These are phyloP conservation scores for Agonopterix alstromeriana DNA, from an alignment of 2,888 invertebrate genomes.

Conservation along the genomic window DNA sequence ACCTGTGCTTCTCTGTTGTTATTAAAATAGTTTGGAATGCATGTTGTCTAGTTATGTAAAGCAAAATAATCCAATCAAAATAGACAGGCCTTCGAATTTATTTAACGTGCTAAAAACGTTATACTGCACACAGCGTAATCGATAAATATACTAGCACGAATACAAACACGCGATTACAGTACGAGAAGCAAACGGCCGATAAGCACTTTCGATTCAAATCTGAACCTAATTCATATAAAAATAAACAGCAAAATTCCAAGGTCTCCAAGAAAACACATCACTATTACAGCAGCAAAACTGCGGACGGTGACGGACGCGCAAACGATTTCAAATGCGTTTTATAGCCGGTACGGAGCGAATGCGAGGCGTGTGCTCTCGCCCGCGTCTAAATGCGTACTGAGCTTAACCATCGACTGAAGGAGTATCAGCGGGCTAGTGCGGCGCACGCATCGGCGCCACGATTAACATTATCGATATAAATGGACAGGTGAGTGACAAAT, in stretches of 20 bases:
- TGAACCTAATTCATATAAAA: not conserved
- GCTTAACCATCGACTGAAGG: conserved; percentile 32
- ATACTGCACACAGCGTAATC: conserved; percentile 7
- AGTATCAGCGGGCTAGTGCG: conserved; percentile 45
- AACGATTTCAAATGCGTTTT: conserved; percentile 32
- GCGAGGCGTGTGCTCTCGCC: conserved; percentile 34
- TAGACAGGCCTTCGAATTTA: too few species aligned
- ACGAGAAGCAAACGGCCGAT: conserved; percentile 20
- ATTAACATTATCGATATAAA: conserved; percentile 49
- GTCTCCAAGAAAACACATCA: conserved; percentile 20
- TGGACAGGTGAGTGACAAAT: conserved; percentile 1
- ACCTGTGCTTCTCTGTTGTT: too few species aligned
- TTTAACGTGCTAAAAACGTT: not conserved
- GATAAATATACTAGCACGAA: conserved; percentile 38
- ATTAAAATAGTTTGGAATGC: too few species aligned
- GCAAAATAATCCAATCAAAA: too few species aligned
- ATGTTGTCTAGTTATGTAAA: too few species aligned
- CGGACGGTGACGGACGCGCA: conserved; percentile 59
- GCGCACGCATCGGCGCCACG: conserved; percentile 52
- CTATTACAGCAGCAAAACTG: conserved; percentile 30
- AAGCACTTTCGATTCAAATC: conserved; percentile 7
- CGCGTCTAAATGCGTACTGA: conserved; percentile 55
- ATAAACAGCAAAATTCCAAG: conserved; percentile 20
- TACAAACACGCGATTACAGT: conserved; percentile 34
- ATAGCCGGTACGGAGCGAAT: conserved; percentile 35